A percentile compares a stretch with the other conserved stretches of the same genome.
These are phyloP conservation scores for Asbolus verrucosus DNA, from an alignment of 1,140 invertebrate genomes.

Conservation along the genomic window DNA sequence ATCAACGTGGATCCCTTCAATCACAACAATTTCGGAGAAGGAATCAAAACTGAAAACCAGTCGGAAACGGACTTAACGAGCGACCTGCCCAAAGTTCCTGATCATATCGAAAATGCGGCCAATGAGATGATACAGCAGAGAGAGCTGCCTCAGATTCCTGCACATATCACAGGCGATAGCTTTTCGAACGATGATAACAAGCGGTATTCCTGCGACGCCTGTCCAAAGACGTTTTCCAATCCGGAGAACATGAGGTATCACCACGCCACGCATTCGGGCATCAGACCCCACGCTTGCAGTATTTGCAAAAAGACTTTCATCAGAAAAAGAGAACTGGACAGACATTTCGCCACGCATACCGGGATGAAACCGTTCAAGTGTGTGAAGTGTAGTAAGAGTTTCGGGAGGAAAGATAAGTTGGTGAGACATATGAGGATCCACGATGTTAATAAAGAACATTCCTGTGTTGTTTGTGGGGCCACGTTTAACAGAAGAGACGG, in stretches of 20 bases:
- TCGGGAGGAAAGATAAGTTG: slow-evolving; percentile 75
- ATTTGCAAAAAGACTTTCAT: slow-evolving; percentile 74
- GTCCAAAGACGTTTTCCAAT: slow-evolving; percentile 68
- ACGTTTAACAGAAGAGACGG: slow-evolving; percentile 59
- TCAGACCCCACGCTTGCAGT: slow-evolving; percentile 67
- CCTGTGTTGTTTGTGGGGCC: slow-evolving; percentile 54
- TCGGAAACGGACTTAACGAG: slow-evolving; percentile 25
- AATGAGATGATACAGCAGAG: slow-evolving; percentile 42
- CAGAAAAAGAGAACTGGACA: slow-evolving; percentile 73
- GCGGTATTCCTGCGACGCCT: slow-evolving; percentile 66
- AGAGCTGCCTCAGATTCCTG: slow-evolving; percentile 66
- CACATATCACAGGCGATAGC: slow-evolving; percentile 69
- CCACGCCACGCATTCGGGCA: slow-evolving; percentile 55
- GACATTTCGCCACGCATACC: slow-evolving; percentile 72
- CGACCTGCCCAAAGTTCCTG: slow-evolving; percentile 44
- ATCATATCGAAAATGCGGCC: slow-evolving; percentile 51
- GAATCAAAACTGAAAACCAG: slow-evolving; percentile 46
- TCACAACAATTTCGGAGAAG: slow-evolving; percentile 55
- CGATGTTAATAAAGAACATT: slow-evolving; percentile 63
- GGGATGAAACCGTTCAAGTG: slow-evolving; percentile 73
- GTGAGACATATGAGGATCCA: slow-evolving; percentile 74
- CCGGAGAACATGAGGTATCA: slow-evolving; percentile 59
- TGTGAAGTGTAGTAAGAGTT: slow-evolving; percentile 72
- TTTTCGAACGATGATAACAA: slow-evolving; percentile 52
- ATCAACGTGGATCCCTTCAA: slow-evolving; percentile 71